Base-by-base conservation (phyloP, 2,113 vertebrate genomes). In the Gymnorhina tibicen region DNA sequence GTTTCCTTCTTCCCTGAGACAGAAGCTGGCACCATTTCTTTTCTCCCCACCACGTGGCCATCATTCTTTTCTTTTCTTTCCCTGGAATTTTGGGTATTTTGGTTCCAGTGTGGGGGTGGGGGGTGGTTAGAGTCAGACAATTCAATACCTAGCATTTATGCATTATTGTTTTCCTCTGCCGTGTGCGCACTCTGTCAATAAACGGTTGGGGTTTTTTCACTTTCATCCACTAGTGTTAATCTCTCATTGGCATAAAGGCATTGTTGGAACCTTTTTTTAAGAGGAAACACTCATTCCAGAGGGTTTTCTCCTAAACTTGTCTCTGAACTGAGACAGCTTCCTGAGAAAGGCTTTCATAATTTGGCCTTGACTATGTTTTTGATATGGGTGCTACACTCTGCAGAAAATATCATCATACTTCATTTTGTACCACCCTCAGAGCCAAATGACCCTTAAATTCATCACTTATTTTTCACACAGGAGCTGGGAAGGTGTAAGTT, bases 101-200 rank as follows among this genome's bases (percentile, higher is more conserved):
- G 8, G 10, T 52, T 62, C 32, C 0, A 0, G 4, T 44, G 20
- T 44, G 11, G 16, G 4, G 1, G 0, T 16, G 16, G 13, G 33
- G 33, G 32, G 9, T 22, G 20, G 20, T 58, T 35, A 44, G 8
- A 3, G 13, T 32, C 24, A 27, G 46, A 44, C 26, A 52, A 44
- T 35, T 52, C 6, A 52, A 6, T 21, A 52, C 60, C 10, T 32
- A 44, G 13, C 26, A 62, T 52, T 21, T 35, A 8, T 16, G 35
- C 4, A 14, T 32, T 47, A 10, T 16, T 16, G 18, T n/a, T 52
- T 30, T 35, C 5, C 32, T 14, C 24, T 62, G 16, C 9, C 1
- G 1, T 37, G 8, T 26, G 16, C 26, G 4, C 10, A 13, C 2
- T 26, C 46, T 72, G 30, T 37, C 33, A 72, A 21, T 44, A 53